Percentiles rank a stretch among this genome's conserved stretches.
Evolutionary conservation across 92 coral and sea anemone species (phyloP).

Genomic region (Micromussa lordhowensis): DNA sequence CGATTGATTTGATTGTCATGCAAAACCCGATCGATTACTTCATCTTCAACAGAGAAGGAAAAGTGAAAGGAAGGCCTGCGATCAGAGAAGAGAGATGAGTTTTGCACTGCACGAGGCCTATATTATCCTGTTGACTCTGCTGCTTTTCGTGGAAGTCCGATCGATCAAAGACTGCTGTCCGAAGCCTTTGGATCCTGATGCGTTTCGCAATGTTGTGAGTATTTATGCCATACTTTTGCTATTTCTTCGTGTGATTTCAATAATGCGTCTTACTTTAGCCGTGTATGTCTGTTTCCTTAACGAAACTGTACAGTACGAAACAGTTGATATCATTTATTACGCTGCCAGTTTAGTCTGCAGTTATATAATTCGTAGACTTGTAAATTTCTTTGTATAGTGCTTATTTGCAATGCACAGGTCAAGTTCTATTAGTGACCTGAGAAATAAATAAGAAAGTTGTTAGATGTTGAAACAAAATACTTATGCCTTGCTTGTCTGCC

Average conservation of each 20-base stretch:
- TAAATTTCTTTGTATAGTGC: no score
- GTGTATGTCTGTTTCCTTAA: neutral
- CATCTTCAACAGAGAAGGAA: no score
- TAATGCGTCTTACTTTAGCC: neutral
- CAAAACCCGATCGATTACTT: neutral
- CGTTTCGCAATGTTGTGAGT: slow-evolving; percentile 61
- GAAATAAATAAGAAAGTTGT: no score
- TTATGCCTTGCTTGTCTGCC: no score
- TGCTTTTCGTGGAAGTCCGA: neutral
- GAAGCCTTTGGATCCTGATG: slow-evolving; percentile 45
- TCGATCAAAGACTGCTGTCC: slow-evolving; percentile 27
- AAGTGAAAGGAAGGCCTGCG: neutral
- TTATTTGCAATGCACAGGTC: no score
- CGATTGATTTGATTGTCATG: slow-evolving; percentile 1
- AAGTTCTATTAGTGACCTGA: no score
- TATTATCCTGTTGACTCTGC: slow-evolving; percentile 1
- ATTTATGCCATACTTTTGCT: neutral
- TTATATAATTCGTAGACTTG: no score
- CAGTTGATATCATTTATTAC: neutral
- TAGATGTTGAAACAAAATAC: no score
- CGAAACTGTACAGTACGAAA: neutral
- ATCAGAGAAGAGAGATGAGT: neutral
- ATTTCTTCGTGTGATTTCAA: neutral
- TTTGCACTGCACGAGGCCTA: neutral
- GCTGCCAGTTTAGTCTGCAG: no score